Evolutionary conservation across 1,140 invertebrate genomes (phyloP).

Genomic region (Bombus confusus): DNA sequence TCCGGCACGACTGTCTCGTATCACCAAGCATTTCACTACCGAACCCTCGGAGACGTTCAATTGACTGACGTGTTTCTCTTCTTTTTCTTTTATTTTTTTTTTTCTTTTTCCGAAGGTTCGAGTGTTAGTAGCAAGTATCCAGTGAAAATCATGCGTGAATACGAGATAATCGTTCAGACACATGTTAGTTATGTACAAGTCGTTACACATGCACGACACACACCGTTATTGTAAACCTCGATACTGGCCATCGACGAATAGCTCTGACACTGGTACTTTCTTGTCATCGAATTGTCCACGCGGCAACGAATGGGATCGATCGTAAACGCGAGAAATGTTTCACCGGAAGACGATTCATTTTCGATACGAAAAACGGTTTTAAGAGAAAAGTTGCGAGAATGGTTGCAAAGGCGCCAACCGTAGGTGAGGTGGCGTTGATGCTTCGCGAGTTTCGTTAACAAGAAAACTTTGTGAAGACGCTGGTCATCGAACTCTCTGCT

Average conservation of each 20-base stretch:
- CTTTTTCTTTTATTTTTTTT: neutral
- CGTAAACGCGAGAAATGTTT: neutral
- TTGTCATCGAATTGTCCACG: constrained; percentile 32
- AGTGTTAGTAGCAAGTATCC: neutral
- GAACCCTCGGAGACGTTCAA: neutral
- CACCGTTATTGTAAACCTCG: constrained; percentile 22
- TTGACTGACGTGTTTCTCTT: neutral
- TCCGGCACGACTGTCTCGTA: constrained; percentile 51
- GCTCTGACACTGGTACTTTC: constrained; percentile 29
- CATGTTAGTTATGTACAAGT: constrained; percentile 57
- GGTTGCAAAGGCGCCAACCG: too few species aligned
- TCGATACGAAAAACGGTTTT: neutral
- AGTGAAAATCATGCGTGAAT: constrained; percentile 25
- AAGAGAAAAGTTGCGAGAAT: neutral
- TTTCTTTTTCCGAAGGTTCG: neutral
- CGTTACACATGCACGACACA: constrained; percentile 63
- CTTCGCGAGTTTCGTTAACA: neutral
- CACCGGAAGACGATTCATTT: neutral
- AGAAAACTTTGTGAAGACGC: constrained; percentile 1
- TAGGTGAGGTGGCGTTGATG: neutral
- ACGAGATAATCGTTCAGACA: constrained; percentile 59
- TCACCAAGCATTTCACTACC: neutral
- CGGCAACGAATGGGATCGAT: constrained; percentile 26
- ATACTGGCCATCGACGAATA: constrained; percentile 39
- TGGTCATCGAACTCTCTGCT: too few species aligned